Conservation (phyloP, 2,113 vertebrate genomes). For the Fregetta grallaria region DNA sequence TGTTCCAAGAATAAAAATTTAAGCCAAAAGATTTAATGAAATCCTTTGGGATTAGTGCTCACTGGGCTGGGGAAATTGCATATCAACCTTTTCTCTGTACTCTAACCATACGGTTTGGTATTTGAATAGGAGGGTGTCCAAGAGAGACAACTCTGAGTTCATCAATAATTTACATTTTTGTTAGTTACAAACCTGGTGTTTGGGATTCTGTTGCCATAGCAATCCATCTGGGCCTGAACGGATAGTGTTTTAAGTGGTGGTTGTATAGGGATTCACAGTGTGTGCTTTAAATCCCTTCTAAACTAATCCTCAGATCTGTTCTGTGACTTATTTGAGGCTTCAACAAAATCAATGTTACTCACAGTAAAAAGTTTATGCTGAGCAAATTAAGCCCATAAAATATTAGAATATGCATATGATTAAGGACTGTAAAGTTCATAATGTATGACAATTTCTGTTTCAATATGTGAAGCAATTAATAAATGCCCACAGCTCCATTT, state of each 20-base stretch:
- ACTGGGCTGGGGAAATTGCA: conserved; percentile 53
- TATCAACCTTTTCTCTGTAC: conserved; percentile 49
- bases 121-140: conserved; percentile 55
- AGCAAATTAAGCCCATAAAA: conserved; percentile 27
- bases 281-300: conserved; percentile 61
- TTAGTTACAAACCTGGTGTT: conserved; percentile 62
- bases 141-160: conserved; percentile 51
- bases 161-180: conserved; percentile 71
- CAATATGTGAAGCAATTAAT: background rate
- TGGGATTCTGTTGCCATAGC: conserved; percentile 65
- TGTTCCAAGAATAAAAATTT: conserved; percentile 73
- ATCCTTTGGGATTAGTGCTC: conserved; percentile 70
- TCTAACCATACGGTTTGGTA: conserved; percentile 22
- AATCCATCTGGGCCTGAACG: conserved; percentile 58
- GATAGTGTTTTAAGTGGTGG: conserved; percentile 52
- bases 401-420: conserved; percentile 14
- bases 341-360: conserved; percentile 53
- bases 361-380: conserved; percentile 42
- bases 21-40: conserved; percentile 73
- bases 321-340: conserved; percentile 40
- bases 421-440: conserved; percentile 12
- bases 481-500: conserved; percentile 4
- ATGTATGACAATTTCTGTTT: conserved; percentile 21
- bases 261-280: conserved; percentile 55
- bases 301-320: conserved; percentile 66